These are phyloP conservation scores for Hippoglossus stenolepis DNA, from an alignment of 2,113 vertebrate species.

Conservation along the genomic window DNA sequence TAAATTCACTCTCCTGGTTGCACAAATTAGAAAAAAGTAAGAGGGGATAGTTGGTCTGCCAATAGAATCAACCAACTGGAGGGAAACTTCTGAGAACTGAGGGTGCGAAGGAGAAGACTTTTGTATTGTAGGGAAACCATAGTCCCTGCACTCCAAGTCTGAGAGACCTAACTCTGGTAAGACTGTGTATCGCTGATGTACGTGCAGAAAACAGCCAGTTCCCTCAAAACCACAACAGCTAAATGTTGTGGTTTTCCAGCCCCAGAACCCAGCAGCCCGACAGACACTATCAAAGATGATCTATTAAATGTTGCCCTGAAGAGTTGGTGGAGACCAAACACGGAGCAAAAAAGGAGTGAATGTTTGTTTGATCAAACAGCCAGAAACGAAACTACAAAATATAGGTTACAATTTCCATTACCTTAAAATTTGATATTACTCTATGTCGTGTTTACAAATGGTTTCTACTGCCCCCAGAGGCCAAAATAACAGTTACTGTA, in stretches of 20 bases:
- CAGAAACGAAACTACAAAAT: too few relatives aligned
- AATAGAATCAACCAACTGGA: constrained; percentile 2
- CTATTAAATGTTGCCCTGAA: not conserved
- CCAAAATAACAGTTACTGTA: too few relatives aligned
- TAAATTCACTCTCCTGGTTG: constrained; percentile 31
- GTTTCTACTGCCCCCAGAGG: not conserved
- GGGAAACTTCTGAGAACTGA: constrained; percentile 5
- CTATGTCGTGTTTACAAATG: too few relatives aligned
- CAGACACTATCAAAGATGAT: too few relatives aligned
- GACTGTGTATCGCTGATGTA: not conserved
- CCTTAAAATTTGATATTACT: too few relatives aligned
- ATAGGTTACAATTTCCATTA: too few relatives aligned
- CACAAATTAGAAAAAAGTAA: constrained; percentile 8
- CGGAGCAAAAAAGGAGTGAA: not conserved
- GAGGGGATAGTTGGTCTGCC: not conserved
- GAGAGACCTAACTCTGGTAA: not conserved
- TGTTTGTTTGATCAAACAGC: too few relatives aligned
- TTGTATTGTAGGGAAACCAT: not conserved
- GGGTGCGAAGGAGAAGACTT: not conserved
- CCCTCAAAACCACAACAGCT: not conserved
- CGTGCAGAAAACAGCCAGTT: not conserved
- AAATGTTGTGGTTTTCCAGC: not conserved
- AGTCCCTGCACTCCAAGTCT: not conserved
- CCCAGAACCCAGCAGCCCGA: too few relatives aligned
- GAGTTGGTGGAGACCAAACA: not conserved